A percentile compares a stretch with the other conserved stretches of the same genome.
phyloP scores from a whole-genome alignment of 2,888 invertebrate species.

The Listrodromus nycthemerus region DNA sequence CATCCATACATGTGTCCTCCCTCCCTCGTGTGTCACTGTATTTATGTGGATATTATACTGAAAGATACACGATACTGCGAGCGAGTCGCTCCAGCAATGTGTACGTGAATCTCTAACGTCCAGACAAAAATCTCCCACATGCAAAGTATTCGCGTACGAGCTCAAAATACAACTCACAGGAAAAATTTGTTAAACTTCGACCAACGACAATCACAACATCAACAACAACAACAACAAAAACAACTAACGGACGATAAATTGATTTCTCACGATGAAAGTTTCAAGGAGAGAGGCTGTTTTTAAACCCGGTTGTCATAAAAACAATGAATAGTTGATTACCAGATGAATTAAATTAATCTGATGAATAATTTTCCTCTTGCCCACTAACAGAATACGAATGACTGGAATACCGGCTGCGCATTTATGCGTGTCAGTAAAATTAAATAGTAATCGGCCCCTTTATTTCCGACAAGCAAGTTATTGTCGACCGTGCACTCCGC shows the following conservation, averaged over 20 bases:
- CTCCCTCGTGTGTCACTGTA: constrained; percentile 56
- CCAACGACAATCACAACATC: neutral
- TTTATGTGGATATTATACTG: constrained; percentile 65
- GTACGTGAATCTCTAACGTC: constrained; percentile 17
- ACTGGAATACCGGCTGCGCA: constrained; percentile 1
- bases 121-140: constrained; percentile 14
- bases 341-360: constrained; percentile 12
- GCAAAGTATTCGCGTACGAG: neutral
- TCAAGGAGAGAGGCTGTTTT: too few relatives aligned
- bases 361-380: constrained; percentile 34
- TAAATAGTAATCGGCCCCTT: neutral
- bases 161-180: constrained; percentile 1
- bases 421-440: neutral
- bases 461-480: neutral
- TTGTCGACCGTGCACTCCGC: neutral
- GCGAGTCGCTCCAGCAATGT: constrained; percentile 46
- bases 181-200: neutral
- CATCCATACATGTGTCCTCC: constrained; percentile 48
- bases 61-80: constrained; percentile 62
- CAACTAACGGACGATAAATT: constrained; percentile 1
- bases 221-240: constrained; percentile 25
- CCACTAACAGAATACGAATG: constrained; percentile 19
- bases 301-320: too few relatives aligned
- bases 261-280: neutral
- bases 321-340: too few relatives aligned